phyloP scores from a whole-genome alignment of 1,140 invertebrate genomes.

The Lepidotrigona ventralis region DNA sequence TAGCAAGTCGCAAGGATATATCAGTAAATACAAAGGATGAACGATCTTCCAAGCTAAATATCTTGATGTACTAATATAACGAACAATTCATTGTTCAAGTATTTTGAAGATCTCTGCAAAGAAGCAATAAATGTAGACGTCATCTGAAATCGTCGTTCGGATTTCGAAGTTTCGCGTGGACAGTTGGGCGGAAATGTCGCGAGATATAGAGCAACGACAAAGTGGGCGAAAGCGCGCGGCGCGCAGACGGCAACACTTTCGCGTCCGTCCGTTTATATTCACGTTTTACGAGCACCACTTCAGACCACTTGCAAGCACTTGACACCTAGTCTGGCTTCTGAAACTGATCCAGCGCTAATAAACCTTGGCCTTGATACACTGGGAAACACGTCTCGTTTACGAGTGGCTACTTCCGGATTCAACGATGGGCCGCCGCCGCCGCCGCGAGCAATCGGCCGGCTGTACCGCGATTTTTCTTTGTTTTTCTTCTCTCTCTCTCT shows the following conservation, averaged over 20 bases:
- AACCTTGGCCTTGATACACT: constrained; percentile 46
- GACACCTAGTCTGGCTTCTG: constrained; percentile 32
- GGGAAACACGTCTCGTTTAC: constrained; percentile 7
- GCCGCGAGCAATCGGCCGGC: constrained; percentile 17
- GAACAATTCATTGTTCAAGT: too few relatives aligned
- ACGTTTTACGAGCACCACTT: constrained; percentile 48
- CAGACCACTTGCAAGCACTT: constrained; percentile 39
- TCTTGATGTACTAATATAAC: too few relatives aligned
- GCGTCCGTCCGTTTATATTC: constrained; percentile 45
- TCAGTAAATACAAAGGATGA: too few relatives aligned
- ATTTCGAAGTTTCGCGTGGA: background rate
- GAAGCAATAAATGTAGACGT: too few relatives aligned
- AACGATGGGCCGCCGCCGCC: background rate
- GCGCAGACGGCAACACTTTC: constrained; percentile 39
- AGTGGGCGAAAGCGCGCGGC: background rate
- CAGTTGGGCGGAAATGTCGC: background rate
- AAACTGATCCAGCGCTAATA: constrained; percentile 41
- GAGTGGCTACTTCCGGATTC: constrained; percentile 28
- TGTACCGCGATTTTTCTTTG: constrained; percentile 42
- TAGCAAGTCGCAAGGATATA: too few relatives aligned
- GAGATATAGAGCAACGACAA: background rate
- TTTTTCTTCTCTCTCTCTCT: constrained; percentile 19
- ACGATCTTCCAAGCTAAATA: too few relatives aligned
- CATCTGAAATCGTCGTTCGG: too few relatives aligned
- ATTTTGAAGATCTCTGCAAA: too few relatives aligned